phyloP scores from a whole-genome alignment of 2,113 vertebrate species.

The Nannospalax galili region DNA sequence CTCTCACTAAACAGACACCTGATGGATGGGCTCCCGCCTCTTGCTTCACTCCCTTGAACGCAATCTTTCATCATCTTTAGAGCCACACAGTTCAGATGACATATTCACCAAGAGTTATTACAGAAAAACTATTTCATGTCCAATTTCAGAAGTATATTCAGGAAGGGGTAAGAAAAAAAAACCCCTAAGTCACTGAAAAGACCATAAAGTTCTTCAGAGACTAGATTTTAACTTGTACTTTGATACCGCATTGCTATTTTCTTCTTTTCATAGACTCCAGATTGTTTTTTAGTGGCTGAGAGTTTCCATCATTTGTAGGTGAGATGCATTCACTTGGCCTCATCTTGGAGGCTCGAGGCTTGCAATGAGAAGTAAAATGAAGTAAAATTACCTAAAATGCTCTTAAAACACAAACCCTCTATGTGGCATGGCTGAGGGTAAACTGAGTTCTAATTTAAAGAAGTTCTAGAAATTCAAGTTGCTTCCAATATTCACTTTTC shows the following conservation, averaged over 20 bases:
- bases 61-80: constrained; percentile 3
- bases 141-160: constrained; percentile 27
- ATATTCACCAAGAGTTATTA: constrained; percentile 62
- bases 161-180: too few relatives aligned
- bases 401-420: not conserved
- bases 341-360: not conserved
- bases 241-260: not conserved
- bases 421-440: too few relatives aligned
- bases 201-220: not conserved
- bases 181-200: constrained; percentile 24
- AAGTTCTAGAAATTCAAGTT: not conserved
- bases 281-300: not conserved
- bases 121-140: constrained; percentile 42
- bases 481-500: not conserved
- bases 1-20: not conserved
- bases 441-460: not conserved
- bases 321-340: not conserved
- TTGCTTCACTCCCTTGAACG: not conserved
- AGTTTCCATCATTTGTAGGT: not conserved
- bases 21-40: not conserved
- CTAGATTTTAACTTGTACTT: not conserved
- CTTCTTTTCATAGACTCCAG: not conserved
- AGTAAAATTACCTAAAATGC: not conserved
- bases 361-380: constrained; percentile 16
- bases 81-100: constrained; percentile 20